phyloP scores from a whole-genome alignment of 2,113 vertebrate species.

The Mirounga angustirostris region DNA sequence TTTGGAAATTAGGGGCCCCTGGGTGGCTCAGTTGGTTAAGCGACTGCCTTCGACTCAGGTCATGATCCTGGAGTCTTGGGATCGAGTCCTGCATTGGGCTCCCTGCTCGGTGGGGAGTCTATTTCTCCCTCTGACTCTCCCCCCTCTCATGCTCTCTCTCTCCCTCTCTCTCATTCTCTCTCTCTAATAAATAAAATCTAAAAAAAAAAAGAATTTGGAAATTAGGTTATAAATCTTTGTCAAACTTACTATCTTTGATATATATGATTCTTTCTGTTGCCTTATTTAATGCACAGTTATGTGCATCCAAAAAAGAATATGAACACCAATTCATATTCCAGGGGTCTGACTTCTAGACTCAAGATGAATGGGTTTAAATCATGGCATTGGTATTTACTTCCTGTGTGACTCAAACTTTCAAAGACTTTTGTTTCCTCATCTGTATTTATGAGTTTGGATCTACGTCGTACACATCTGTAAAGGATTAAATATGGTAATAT shows the following conservation, averaged over 20 bases:
- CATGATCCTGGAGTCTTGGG: no score
- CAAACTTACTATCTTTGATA: neutral
- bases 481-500: conserved; percentile 9
- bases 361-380: neutral
- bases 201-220: conserved; percentile 18
- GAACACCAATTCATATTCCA: neutral
- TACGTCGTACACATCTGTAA: conserved; percentile 12
- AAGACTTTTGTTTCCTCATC: conserved; percentile 20
- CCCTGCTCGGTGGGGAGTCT: no score
- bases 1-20: conserved; percentile 19
- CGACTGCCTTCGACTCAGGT: no score
- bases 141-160: no score
- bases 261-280: neutral
- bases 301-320: neutral
- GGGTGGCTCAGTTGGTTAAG: no score
- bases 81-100: no score
- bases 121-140: no score
- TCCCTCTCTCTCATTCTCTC: no score
- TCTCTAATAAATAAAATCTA: no score
- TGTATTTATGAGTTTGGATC: neutral
- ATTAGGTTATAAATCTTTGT: conserved; percentile 21
- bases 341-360: neutral
- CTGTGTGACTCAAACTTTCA: neutral
- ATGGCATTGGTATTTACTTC: neutral
- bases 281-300: neutral